Evolutionary conservation across 2,888 invertebrate species (phyloP).

Genomic region (Brachynemurus nebulosus): DNA sequence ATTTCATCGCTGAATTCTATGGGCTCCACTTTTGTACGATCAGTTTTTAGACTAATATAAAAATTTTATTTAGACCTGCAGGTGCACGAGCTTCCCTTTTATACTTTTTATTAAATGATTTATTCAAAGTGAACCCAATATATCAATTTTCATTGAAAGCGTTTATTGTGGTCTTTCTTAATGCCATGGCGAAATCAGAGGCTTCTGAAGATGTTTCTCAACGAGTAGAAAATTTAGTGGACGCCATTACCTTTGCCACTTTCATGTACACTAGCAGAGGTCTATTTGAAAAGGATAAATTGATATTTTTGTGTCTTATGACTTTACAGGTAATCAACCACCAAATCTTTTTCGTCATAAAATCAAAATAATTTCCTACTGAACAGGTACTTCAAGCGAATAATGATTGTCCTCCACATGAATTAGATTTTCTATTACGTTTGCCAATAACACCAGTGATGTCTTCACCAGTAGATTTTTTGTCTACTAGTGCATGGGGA

Average conservation of each 20-base stretch:
- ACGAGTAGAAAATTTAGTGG: conserved; percentile 64
- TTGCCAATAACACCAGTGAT: conserved; percentile 67
- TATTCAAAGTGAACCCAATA: conserved; percentile 85
- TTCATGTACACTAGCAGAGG: conserved; percentile 82
- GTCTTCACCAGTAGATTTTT: conserved; percentile 67
- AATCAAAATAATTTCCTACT: background rate
- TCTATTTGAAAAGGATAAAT: conserved; percentile 81
- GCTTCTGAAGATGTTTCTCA: conserved; percentile 52
- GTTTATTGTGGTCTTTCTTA: conserved; percentile 81
- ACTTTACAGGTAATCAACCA: conserved; percentile 49
- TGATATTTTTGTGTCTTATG: conserved; percentile 81
- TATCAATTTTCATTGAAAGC: conserved; percentile 94
- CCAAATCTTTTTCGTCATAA: background rate
- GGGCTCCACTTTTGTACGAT: too few relatives aligned
- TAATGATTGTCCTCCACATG: conserved; percentile 55
- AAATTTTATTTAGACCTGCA: conserved; percentile 47
- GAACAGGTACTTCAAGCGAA: conserved; percentile 42
- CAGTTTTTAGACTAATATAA: too few relatives aligned
- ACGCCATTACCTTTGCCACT: conserved; percentile 75
- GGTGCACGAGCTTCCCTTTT: conserved; percentile 77
- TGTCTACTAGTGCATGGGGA: conserved; percentile 66
- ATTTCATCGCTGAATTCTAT: too few relatives aligned
- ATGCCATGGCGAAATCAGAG: conserved; percentile 59
- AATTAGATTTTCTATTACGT: conserved; percentile 76
- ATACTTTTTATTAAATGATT: conserved; percentile 86